Base-by-base conservation (phyloP, 2,113 vertebrate species). In the Phrynosoma blainvillii region DNA sequence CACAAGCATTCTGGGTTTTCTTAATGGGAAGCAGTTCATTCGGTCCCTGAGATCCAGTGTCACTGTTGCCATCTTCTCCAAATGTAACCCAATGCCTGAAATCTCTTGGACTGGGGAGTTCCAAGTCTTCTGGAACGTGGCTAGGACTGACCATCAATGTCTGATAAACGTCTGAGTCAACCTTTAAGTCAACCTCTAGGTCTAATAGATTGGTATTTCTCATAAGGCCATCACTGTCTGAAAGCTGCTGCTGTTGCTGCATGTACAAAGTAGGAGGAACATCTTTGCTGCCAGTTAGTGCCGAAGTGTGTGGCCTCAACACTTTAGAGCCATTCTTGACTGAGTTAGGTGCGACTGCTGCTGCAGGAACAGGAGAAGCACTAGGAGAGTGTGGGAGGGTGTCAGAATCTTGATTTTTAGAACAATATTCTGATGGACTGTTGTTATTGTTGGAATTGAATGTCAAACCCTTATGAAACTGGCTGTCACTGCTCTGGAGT, bases 401-500 rank as follows among this genome's bases (percentile, higher is more conserved):
- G 0, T 1, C 79, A 0, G 74, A 1, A 1, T 13, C 85, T 80
- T 13, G 86, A 84, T 52, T 0, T 65, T 88, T 74, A 52, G 68
- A 20, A 18, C 59, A 86, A 79, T 0, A 68, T 2, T 65, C 75
- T 0, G 71, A 25, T 0, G 89, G 74, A 59, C 84, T 54, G 73
- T 92, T 86, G 18, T 86, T 25, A 16, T 84, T 88, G 84, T 83
- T 90, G 73, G 56, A 74, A 79, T 92, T 79, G 65, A 91, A 56
- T 8, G 84, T 9, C 36, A 94, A 80, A 23, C 12, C 91, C 23
- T 89, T 88, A 4, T 95, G 89, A 73, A 95, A 84, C 0, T 90
- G 80, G 78, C 81, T 89, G 68, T 85, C 79, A 0, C 91, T 95
- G 89, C 79, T 91, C 91, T 96, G 96, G 71, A 97, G 93, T n/a